Conservation (phyloP, 2,888 invertebrate species). For the Teleiodes luculella region DNA sequence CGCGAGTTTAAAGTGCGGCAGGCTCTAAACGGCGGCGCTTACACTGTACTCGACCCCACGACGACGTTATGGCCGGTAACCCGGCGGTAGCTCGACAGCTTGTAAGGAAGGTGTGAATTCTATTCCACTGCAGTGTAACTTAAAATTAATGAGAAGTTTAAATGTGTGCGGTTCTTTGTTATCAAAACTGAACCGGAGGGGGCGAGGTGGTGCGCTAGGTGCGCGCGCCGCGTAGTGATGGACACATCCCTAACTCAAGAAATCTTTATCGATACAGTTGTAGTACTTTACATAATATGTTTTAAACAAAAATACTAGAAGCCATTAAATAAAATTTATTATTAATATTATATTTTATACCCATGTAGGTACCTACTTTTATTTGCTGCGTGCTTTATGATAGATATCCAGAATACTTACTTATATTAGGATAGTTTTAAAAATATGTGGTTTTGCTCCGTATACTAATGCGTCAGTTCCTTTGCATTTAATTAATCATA, state of each 20-base stretch:
- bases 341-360: too few relatives aligned
- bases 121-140: constrained; percentile 29
- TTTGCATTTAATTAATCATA: too few relatives aligned
- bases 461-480: too few relatives aligned
- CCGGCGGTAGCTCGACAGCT: neutral
- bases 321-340: too few relatives aligned
- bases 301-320: neutral
- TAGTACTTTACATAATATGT: neutral
- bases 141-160: constrained; percentile 33
- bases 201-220: constrained; percentile 24
- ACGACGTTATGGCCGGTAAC: too few relatives aligned
- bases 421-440: too few relatives aligned
- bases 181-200: constrained; percentile 27
- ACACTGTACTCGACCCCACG: too few relatives aligned
- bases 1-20: neutral
- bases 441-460: too few relatives aligned
- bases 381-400: too few relatives aligned
- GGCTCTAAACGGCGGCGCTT: neutral
- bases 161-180: constrained; percentile 32
- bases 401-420: too few relatives aligned
- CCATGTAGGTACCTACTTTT: too few relatives aligned
- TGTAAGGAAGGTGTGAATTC: constrained; percentile 23
- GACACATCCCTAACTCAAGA: neutral
- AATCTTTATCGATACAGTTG: neutral
- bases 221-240: constrained; percentile 29